Percentiles rank a stretch among this genome's conserved stretches.
Conservation (phyloP, 2,888 invertebrate genomes). For the Meta bourneti region DNA sequence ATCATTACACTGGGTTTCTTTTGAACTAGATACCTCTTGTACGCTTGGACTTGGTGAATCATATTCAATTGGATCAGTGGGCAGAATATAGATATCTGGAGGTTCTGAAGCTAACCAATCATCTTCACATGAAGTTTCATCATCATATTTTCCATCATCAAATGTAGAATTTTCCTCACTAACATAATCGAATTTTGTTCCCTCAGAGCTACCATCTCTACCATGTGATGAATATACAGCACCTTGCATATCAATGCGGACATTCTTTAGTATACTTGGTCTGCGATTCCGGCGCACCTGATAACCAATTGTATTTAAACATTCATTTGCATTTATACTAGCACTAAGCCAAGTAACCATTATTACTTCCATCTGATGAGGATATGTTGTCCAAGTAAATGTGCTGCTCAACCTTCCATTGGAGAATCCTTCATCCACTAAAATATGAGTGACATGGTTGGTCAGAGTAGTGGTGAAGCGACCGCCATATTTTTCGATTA, state of each 20-base stretch:
- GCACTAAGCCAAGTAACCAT: conserved; percentile 43
- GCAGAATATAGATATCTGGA: not conserved
- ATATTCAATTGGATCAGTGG: not conserved
- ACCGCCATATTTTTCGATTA: conserved; percentile 45
- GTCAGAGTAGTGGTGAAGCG: not conserved
- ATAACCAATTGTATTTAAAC: conserved; percentile 18
- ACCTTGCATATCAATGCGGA: not conserved
- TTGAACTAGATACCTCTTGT: not conserved
- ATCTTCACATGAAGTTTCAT: conserved; percentile 63
- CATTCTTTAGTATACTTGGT: conserved; percentile 6
- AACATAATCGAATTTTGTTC: conserved; percentile 16
- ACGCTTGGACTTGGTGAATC: not conserved
- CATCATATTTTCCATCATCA: conserved; percentile 61
- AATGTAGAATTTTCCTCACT: conserved; percentile 21
- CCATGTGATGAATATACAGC: not conserved
- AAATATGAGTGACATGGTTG: conserved; percentile 28
- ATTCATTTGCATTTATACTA: conserved; percentile 32
- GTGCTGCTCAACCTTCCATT: conserved; percentile 15
- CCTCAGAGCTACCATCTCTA: not conserved
- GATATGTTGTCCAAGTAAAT: conserved; percentile 32
- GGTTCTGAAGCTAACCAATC: conserved; percentile 32
- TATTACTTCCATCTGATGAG: conserved; percentile 18
- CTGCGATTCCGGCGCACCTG: conserved; percentile 12
- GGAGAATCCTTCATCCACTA: conserved; percentile 48
- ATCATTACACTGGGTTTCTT: not conserved